These are phyloP conservation scores for Bombylius discolor DNA, from an alignment of 2,888 invertebrate species.

Conservation along the genomic window DNA sequence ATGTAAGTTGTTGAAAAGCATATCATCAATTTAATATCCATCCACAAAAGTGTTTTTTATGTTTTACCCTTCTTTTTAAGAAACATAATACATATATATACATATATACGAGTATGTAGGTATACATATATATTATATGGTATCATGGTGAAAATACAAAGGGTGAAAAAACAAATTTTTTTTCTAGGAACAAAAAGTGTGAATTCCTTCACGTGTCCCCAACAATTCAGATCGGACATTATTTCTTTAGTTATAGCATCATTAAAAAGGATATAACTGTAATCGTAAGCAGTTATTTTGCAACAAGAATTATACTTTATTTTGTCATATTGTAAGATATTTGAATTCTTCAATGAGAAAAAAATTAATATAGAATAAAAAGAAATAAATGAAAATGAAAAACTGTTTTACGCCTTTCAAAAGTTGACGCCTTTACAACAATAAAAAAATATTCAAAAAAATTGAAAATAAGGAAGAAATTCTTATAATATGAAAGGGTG, in stretches of 20 bases:
- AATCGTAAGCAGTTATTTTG: not conserved
- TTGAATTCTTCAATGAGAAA: not conserved
- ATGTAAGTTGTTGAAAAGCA: no score
- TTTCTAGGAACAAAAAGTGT: not conserved
- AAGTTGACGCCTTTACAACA: not conserved
- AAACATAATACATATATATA: no score
- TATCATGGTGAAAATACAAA: no score
- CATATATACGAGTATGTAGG: no score
- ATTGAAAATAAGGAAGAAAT: not conserved
- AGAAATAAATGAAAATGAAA: not conserved
- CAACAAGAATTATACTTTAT: not conserved
- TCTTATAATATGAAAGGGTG: no score
- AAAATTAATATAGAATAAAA: no score
- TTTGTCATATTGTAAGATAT: not conserved
- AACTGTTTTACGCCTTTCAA: no score
- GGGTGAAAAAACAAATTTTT: no score
- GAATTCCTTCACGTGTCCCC: not conserved
- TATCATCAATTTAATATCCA: no score
- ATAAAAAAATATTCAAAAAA: not conserved
- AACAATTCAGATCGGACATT: not conserved
- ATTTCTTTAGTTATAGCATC: not conserved
- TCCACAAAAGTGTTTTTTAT: no score
- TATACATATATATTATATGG: no score
- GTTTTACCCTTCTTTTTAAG: no score
- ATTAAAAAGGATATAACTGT: not conserved